These are phyloP conservation scores for Crotophaga sulcirostris DNA, from an alignment of 2,113 vertebrate genomes.

Conservation along the genomic window DNA sequence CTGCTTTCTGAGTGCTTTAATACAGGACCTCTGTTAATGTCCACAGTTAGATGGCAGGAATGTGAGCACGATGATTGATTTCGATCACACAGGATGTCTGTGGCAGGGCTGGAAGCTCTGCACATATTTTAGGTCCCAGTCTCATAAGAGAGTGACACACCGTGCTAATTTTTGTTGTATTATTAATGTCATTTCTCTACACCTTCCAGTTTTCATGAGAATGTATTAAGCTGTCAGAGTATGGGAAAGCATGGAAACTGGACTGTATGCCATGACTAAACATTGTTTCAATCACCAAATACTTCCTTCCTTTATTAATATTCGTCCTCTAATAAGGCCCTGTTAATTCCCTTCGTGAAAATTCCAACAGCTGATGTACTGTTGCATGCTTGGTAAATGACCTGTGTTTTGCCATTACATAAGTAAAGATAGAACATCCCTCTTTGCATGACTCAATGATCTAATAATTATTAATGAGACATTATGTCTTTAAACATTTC, in stretches of 20 bases:
- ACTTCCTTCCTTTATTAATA: conserved; percentile 1
- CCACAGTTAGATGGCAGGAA: not conserved
- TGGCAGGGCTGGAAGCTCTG: not conserved
- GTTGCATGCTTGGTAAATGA: not conserved
- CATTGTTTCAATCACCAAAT: not conserved
- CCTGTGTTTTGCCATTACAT: not conserved
- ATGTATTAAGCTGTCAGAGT: not conserved
- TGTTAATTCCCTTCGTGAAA: conserved; percentile 39
- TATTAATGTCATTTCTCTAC: not conserved
- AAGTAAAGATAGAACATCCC: conserved; percentile 18
- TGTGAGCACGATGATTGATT: not conserved
- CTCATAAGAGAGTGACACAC: not conserved
- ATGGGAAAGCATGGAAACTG: not conserved
- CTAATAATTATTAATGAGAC: conserved; percentile 68
- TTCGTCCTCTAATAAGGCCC: not conserved
- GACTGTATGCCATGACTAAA: not conserved
- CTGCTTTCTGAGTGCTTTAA: not conserved
- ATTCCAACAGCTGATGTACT: not conserved
- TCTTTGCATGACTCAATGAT: not conserved
- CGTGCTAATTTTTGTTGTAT: not conserved
- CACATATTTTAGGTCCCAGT: not conserved
- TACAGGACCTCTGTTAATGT: not conserved
- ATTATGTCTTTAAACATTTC: conserved; percentile 56
- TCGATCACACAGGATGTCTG: not conserved
- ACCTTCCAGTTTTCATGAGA: conserved; percentile 5